Base-by-base conservation (phyloP, 64 coral and sea anemone species). In the Stichodactyla helianthus region DNA sequence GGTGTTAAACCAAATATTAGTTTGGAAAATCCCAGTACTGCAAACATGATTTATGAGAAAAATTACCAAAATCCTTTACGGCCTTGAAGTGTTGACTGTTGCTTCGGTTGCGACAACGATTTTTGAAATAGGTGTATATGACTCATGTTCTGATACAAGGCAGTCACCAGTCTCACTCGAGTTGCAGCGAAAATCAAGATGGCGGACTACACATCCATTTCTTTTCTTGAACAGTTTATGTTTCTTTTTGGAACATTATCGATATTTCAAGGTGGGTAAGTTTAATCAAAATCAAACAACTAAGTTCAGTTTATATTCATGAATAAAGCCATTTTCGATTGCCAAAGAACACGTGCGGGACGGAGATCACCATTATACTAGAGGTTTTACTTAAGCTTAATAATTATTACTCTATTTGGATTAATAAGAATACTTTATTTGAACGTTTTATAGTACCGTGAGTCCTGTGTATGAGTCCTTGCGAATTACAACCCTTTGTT, bases 391-490 rank as follows among this genome's bases (percentile, higher is more conserved):
- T 71, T 71, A 71, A 71, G n/a, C n/a, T 71, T 23, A 71, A n/a
- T n/a, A 71, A 71, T 71, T 23, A 71, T 71, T 71, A 71, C 27
- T 71, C 65, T 71, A 71, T 25, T 6, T 71, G 65, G n/a, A 71
- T 22, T 71, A 71, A 71, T 71, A 68, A 16, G 59, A 61, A 61
- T 61, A 61, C 59, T 61, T 61, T 61, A 61, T 61, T 16, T 16
- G 18, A 61, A 3, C 12, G 12, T 16, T 61, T 61, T 10, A 61
- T 61, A 61, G 59, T 13, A 63, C 60, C 60, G 19, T 63, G 60
- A 63, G 11, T 63, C 60, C 10, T 18, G 19, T 20, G 60, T 2
- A 18, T 14, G 0, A 63, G 35, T 63, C 60, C 60, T 15, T 15
- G 60, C 4, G 10, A 63, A 63, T 63, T 14, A 63, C 60, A 63